phyloP scores from a whole-genome alignment of 92 coral and sea anemone species.

The Blastomussa wellsi region DNA sequence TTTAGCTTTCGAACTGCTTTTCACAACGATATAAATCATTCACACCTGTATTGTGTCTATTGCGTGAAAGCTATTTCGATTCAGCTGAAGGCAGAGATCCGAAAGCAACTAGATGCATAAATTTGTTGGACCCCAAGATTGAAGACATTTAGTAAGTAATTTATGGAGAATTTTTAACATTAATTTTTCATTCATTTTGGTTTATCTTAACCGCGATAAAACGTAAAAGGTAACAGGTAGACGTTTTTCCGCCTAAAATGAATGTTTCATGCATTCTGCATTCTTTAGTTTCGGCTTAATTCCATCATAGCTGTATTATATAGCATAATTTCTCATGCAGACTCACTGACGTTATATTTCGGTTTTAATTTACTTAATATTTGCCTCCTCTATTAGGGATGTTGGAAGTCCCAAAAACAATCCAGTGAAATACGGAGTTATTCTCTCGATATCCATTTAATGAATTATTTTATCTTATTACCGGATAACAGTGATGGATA shows the following conservation, averaged over 20 bases:
- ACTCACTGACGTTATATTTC: not conserved
- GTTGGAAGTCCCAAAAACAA: not conserved
- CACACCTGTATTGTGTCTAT: not conserved
- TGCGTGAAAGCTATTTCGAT: not conserved
- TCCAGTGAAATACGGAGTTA: not conserved
- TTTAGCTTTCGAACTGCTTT: conserved; percentile 10
- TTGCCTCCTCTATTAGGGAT: not conserved
- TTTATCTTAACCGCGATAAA: not conserved
- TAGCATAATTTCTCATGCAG: not conserved
- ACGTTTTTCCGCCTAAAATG: not conserved
- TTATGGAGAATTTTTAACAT: not conserved
- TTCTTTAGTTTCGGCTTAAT: too few relatives aligned
- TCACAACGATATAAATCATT: not conserved
- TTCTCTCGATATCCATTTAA: not conserved
- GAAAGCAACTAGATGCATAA: not conserved
- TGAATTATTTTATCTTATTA: not conserved
- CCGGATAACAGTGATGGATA: not conserved
- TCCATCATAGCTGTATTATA: not conserved
- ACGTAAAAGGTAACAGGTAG: not conserved
- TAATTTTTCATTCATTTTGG: not conserved
- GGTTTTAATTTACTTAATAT: conserved; percentile 1
- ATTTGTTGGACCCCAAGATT: not conserved
- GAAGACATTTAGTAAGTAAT: conserved; percentile 23
- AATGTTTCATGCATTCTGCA: not conserved
- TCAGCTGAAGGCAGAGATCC: not conserved